phyloP scores from a whole-genome alignment of 2,797 vertebrate genomes.

The Pseudochirops cupreus region DNA sequence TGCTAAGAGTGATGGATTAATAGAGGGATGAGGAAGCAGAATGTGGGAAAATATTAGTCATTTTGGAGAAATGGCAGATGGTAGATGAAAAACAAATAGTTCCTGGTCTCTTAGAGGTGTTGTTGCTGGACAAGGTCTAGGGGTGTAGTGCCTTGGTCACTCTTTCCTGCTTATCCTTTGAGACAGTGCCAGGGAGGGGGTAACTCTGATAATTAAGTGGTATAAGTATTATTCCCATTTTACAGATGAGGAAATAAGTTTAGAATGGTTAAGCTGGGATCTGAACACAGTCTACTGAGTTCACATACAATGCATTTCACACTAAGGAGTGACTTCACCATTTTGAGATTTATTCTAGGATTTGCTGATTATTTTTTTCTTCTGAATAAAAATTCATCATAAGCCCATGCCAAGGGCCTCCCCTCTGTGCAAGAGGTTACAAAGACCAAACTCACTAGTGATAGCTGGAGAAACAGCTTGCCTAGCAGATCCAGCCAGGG shows the following conservation, averaged over 20 bases:
- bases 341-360: not conserved
- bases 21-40: not conserved
- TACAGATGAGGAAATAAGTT: conserved; percentile 15
- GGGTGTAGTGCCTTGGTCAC: not conserved
- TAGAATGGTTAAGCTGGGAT: not conserved
- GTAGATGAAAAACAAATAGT: not conserved
- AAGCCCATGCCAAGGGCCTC: not conserved
- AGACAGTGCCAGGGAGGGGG: not conserved
- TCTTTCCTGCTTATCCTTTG: not conserved
- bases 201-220: not conserved
- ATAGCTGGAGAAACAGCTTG: not conserved
- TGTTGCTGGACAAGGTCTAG: not conserved
- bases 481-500: not conserved
- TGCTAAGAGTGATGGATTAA: not conserved
- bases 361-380: not conserved
- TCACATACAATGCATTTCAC: not conserved
- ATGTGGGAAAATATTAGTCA: not conserved
- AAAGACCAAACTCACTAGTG: not conserved
- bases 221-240: not conserved
- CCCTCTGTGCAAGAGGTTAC: not conserved
- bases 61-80: not conserved
- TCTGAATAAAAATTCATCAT: not conserved
- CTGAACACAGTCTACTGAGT: not conserved
- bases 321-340: not conserved
- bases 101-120: not conserved